phyloP scores from a whole-genome alignment of 2,888 invertebrate genomes.

The Papilio demoleus region DNA sequence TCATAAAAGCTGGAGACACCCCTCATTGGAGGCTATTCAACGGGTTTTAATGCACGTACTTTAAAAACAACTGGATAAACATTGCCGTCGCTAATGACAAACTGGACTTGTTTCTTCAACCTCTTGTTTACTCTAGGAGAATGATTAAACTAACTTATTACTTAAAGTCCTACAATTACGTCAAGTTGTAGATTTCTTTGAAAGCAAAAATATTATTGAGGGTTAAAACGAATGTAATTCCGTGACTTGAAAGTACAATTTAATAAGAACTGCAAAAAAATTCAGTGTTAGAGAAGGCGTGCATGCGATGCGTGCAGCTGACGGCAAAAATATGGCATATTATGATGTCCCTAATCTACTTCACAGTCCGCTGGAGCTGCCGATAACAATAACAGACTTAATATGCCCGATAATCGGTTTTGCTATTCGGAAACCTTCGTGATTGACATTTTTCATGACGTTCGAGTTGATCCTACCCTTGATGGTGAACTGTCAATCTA shows the following conservation, averaged over 20 bases:
- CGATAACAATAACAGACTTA: slow-evolving; percentile 83
- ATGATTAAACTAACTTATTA: slow-evolving; percentile 62
- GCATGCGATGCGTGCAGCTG: slow-evolving; percentile 79
- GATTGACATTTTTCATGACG: slow-evolving; percentile 81
- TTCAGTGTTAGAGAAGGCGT: slow-evolving; percentile 51
- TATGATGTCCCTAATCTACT: slow-evolving; percentile 83
- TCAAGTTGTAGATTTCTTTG: slow-evolving; percentile 54
- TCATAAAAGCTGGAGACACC: slow-evolving; percentile 54
- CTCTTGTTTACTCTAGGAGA: slow-evolving; percentile 62
- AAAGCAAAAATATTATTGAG: slow-evolving; percentile 50
- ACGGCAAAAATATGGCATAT: slow-evolving; percentile 79
- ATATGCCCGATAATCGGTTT: slow-evolving; percentile 82
- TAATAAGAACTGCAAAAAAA: slow-evolving; percentile 60
- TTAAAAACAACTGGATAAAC: slow-evolving; percentile 61
- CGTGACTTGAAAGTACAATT: slow-evolving; percentile 51
- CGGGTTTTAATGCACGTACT: slow-evolving; percentile 51
- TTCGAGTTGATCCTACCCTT: slow-evolving; percentile 67
- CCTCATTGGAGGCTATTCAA: slow-evolving; percentile 67
- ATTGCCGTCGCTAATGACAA: slow-evolving; percentile 71
- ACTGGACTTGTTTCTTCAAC: slow-evolving; percentile 57
- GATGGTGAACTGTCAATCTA: slow-evolving; percentile 56
- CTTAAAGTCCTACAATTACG: slow-evolving; percentile 71
- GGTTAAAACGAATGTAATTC: slow-evolving; percentile 43
- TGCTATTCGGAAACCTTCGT: slow-evolving; percentile 80
- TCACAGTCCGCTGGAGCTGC: slow-evolving; percentile 73